phyloP scores from a whole-genome alignment of 2,888 invertebrate genomes.

The Clivina fossor region DNA sequence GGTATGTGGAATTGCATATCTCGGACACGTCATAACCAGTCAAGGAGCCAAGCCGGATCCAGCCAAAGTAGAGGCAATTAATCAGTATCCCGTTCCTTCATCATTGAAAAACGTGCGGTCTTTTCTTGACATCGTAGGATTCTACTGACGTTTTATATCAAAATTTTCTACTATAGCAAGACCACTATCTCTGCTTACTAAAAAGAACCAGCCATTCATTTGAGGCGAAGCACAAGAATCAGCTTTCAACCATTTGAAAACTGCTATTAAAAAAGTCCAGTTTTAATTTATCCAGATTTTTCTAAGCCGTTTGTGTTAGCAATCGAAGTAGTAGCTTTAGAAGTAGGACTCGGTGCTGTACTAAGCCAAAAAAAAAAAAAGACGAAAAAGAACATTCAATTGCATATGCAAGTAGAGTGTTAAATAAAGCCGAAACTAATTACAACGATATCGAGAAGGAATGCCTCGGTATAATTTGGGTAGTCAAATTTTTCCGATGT shows the following conservation, averaged over 20 bases:
- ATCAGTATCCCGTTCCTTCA: conserved; percentile 35
- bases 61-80: conserved; percentile 24
- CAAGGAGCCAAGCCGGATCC: conserved; percentile 37
- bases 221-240: not conserved
- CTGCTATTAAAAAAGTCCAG: no score
- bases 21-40: conserved; percentile 35
- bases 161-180: conserved; percentile 37
- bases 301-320: conserved; percentile 14
- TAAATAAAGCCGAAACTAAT: conserved; percentile 15
- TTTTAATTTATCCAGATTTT: conserved; percentile 14
- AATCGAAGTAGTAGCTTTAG: not conserved
- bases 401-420: conserved; percentile 1
- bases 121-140: conserved; percentile 39
- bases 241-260: no score
- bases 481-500: no score
- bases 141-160: conserved; percentile 37
- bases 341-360: not conserved
- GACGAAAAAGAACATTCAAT: conserved; percentile 21
- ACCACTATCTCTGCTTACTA: conserved; percentile 32
- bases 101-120: conserved; percentile 33
- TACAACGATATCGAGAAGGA: conserved; percentile 19
- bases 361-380: no score
- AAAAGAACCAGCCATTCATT: not conserved
- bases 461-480: conserved; percentile 12
- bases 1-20: conserved; percentile 21